phyloP scores from a whole-genome alignment of 92 coral and sea anemone species.

The Heteractis magnifica region DNA sequence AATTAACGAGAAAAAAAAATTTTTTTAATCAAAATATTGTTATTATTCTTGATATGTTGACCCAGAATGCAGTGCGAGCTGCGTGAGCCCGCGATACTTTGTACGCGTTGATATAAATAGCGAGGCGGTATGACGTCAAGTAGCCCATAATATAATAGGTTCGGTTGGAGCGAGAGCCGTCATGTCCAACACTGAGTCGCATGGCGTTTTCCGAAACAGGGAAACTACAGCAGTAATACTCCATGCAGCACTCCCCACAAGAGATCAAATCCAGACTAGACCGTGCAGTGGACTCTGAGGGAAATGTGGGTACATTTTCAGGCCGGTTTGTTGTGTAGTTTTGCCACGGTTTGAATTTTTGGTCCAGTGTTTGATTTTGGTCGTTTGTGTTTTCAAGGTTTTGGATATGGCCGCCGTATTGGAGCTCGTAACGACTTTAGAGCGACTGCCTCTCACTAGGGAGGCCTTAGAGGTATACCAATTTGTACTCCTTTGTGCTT shows the following conservation, averaged over 20 bases:
- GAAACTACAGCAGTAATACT: constrained; percentile 68
- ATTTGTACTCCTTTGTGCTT: not conserved
- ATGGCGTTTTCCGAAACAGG: constrained; percentile 90
- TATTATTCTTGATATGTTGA: not conserved
- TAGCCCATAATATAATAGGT: constrained; percentile 91
- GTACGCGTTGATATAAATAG: constrained; percentile 53
- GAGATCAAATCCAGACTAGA: constrained; percentile 98
- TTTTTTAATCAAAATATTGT: too few relatives aligned
- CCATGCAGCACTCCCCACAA: constrained; percentile 99
- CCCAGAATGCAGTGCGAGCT: constrained; percentile 17
- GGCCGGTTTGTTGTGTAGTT: constrained; percentile 8
- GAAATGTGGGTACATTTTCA: constrained; percentile 81
- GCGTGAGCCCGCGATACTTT: constrained; percentile 89
- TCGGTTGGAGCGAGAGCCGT: constrained; percentile 84
- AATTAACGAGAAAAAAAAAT: not conserved
- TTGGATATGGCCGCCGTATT: constrained; percentile 99
- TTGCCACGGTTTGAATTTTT: constrained; percentile 43
- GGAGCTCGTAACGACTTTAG: constrained; percentile 93
- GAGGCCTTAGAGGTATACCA: constrained; percentile 94
- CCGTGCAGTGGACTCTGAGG: constrained; percentile 99
- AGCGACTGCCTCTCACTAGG: constrained; percentile 92
- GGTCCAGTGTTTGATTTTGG: constrained; percentile 33
- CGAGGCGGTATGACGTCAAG: constrained; percentile 98
- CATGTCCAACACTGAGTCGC: constrained; percentile 99
- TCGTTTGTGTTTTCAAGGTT: constrained; percentile 67